These are phyloP conservation scores for Trematocara marginatum DNA, from an alignment of 2,113 vertebrate species.

Conservation along the genomic window DNA sequence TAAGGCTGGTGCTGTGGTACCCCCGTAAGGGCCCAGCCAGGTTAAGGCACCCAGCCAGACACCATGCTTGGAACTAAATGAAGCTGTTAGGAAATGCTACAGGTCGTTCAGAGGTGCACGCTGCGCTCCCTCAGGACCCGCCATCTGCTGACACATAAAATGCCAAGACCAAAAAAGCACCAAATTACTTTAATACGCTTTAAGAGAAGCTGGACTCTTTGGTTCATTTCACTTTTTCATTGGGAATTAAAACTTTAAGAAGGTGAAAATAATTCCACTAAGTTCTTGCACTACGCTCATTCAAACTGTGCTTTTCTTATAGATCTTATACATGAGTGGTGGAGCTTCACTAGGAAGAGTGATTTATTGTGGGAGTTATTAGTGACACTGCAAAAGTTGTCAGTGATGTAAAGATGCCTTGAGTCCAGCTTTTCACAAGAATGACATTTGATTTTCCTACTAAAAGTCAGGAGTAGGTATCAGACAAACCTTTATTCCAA, in stretches of 20 bases:
- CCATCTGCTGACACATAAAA: constrained; percentile 22
- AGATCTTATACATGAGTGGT: neutral
- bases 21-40: constrained; percentile 41
- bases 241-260: neutral
- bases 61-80: constrained; percentile 61
- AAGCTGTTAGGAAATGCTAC: constrained; percentile 53
- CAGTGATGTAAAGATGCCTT: neutral
- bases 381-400: neutral
- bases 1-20: constrained; percentile 42
- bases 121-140: neutral
- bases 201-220: neutral
- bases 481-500: neutral
- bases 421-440: neutral
- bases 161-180: neutral
- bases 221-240: neutral
- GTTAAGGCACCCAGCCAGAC: constrained; percentile 54
- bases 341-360: neutral
- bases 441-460: neutral
- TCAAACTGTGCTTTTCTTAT: neutral
- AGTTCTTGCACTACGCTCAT: neutral
- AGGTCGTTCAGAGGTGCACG: constrained; percentile 33
- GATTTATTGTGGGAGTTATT: neutral
- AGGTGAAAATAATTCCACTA: neutral
- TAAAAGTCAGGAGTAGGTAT: neutral
- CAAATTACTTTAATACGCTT: neutral